Evolutionary conservation across 1,140 invertebrate genomes (phyloP), one percentile per base, ranked within the genome.

Genomic region (Cylas formicarius): DNA sequence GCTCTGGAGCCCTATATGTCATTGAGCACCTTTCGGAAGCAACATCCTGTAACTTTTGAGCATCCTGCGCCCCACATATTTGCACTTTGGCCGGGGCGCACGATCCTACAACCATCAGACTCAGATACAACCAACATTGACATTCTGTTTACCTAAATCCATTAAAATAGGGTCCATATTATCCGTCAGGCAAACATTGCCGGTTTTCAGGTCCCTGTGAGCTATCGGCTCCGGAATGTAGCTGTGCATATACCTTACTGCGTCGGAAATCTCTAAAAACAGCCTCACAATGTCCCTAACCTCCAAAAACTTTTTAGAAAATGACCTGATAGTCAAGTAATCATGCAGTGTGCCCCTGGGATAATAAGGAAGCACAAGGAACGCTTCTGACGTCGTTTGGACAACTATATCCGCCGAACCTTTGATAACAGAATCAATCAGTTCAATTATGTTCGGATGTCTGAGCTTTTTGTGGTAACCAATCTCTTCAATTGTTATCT

Each of bases 21-120:
- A 92, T 91, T 14, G 85, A 86, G 64, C 85, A 89, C 50, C 83
- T 72, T 69, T 91, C 86, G 39, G 82, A 82, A 5, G 87, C 88
- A 33, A 79, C 62, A 63, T 92, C 90, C 67, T 90, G 83, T 11
- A 91, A 60, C 33, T 72, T 68, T 56, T 81, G 78, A 0, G 86
- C 86, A 55, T 86, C 83, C 46, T 76, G 73, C 27, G 75, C 70
- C 2, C 77, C 79, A 39, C 74, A 79, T n/a, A 90, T 76, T 62
- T 85, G 80, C 6, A 87, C 70, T 56, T 81, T 72, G 0, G 86
- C 86, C 49, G 74, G 74, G 16, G 82, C 76, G 55, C 84, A 79
- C 16, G 88, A 91, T 14, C 88, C 82, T 80, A 32, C 37, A 52
- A 44, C 22, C 13, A 35, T 3, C 17, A 32, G 29, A 13, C 23